Base-by-base conservation (phyloP, 2,113 vertebrate species). In the Callospermophilus lateralis region DNA sequence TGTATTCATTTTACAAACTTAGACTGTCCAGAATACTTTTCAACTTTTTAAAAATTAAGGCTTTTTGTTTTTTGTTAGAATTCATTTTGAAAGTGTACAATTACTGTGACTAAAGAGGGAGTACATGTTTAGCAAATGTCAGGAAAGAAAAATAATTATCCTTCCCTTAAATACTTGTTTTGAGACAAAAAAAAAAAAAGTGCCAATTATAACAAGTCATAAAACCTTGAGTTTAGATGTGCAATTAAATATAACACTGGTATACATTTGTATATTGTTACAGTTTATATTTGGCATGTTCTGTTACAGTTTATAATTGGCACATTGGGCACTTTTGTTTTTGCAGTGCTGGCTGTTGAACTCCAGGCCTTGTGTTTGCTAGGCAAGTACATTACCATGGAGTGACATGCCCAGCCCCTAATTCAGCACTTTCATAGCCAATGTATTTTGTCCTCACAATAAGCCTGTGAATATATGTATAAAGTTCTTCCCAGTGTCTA, bases 121-220 rank as follows among this genome's bases (percentile, higher is more conserved):
- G 15, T 45, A 83, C 20, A 20, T 92, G 19, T 70, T 58, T 34
- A 94, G 65, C 51, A 94, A 88, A 77, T 79, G 19, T 79, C 39
- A 72, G 48, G 28, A 93, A 86, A 74, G 28, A 97, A 95, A 98
- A 96, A 81, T 88, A 83, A 85, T 48, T 92, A 77, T 58, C 51
- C 22, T 90, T 55, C 24, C 37, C 2, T 91, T 85, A 95, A 83
- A 5, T 20, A 90, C 77, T 39, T 97, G 63, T 48, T 95, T 53
- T 92, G 61, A 96, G 24, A 58, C 7, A 58, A 58, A 58, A 22
- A 58, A 20, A 55, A 53, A 53, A 93, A 48, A 67, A 94, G 92
- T 78, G 45, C 22, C 37, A 90, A 12, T 96, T 90, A 84, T 2
- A 90, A 73, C 11, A 93, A 84, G 37, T 48, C 37, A 39, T 20